phyloP scores from a whole-genome alignment of 2,113 vertebrate genomes.

The Orthonyx spaldingii region DNA sequence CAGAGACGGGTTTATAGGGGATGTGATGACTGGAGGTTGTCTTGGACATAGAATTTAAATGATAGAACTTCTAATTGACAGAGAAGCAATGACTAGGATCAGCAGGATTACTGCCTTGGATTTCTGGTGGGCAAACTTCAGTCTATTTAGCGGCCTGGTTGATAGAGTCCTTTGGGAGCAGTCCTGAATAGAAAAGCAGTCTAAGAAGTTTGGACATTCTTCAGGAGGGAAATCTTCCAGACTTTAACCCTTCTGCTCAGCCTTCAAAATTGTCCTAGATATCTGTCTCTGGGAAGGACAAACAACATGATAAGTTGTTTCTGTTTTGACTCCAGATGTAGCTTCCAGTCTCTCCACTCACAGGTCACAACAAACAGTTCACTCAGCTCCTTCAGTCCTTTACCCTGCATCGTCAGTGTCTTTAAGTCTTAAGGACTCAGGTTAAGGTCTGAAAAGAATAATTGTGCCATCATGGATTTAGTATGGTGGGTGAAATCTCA shows the following conservation, averaged over 20 bases:
- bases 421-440: not conserved
- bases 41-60: not conserved
- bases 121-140: not conserved
- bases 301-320: not conserved
- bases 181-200: not conserved
- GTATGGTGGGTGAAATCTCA: not conserved
- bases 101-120: not conserved
- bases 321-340: not conserved
- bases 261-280: not conserved
- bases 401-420: fast-evolving
- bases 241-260: not conserved
- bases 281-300: not conserved
- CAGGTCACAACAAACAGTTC: not conserved
- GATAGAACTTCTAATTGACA: not conserved
- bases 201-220: not conserved
- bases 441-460: not conserved
- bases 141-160: not conserved
- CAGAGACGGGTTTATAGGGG: no score
- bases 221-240: not conserved
- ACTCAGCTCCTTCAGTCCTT: not conserved
- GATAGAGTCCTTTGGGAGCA: not conserved
- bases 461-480: not conserved
- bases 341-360: not conserved
- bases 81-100: not conserved
- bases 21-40: not conserved